Conservation (phyloP, 2,113 vertebrate genomes). For the Seriola quinqueradiata region DNA sequence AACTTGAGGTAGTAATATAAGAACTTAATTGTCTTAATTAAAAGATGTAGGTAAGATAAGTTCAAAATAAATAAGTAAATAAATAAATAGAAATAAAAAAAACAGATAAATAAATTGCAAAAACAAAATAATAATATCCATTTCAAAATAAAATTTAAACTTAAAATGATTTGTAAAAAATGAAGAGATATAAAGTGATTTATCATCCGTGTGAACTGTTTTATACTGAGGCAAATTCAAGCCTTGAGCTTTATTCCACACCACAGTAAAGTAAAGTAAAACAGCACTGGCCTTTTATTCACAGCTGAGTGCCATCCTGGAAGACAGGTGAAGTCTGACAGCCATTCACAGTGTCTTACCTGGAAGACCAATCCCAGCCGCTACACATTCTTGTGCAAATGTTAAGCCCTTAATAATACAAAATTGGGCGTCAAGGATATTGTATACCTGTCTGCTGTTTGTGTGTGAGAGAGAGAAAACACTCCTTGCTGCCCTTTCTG, state of each 20-base stretch:
- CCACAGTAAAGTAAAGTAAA: not conserved
- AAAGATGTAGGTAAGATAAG: too few species aligned
- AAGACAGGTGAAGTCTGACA: conserved; percentile 34
- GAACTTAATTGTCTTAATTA: too few species aligned
- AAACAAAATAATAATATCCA: too few species aligned
- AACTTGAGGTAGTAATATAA: too few species aligned
- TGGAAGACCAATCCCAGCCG: conserved; percentile 12
- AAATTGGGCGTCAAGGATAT: conserved; percentile 13
- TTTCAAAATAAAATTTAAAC: too few species aligned
- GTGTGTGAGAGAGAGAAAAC: not conserved
- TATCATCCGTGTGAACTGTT: too few species aligned
- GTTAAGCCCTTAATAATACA: conserved; percentile 34
- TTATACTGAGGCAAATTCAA: not conserved
- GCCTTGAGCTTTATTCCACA: not conserved
- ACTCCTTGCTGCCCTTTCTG: conserved; percentile 38
- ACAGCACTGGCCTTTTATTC: not conserved
- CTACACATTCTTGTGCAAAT: conserved; percentile 33
- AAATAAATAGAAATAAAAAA: too few species aligned
- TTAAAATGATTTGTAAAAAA: too few species aligned
- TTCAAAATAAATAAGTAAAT: too few species aligned
- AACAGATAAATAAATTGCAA: too few species aligned
- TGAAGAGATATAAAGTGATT: too few species aligned
- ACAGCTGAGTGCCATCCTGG: conserved; percentile 14
- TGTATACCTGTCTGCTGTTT: not conserved
- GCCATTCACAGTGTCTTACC: conserved; percentile 24